Evolutionary conservation across 2,113 vertebrate genomes (phyloP), one percentile per base, ranked within the genome.

Genomic region (human): DNA sequence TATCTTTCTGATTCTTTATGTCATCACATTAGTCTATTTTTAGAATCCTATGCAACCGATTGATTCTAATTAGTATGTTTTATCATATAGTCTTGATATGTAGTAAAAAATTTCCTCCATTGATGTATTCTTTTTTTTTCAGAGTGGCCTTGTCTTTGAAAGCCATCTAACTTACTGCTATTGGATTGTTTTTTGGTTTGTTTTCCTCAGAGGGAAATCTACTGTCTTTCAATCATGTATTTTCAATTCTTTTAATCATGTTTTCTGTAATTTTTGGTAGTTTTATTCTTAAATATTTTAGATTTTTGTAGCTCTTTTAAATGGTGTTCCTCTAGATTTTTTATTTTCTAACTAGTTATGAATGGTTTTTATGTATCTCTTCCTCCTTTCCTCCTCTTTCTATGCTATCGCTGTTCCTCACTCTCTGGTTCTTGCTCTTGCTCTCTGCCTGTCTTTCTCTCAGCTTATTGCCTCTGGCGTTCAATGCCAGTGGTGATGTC

Each of bases 341-440:
- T 93, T 73, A 40, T 79, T 85, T 93, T 75, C 16, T 23, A 22
- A n/a, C 23, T 64, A 79, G 14, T 32, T n/a, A 45, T 35, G 55
- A 32, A 35, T 66, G 38, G 13, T 73, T 94, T 76, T 80, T n/a
- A 70, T 18, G 27, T 35, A 32, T 79, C n/a, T 50, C 64, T 23
- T 18, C 10, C 27, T 79, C 4, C 2, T 12, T 11, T 43, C 27
- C 13, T 79, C n/a, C 4, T 35, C 50, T 40, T 72, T 3, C 4
- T 25, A 32, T 5, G 5, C 12, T 5, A 18, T 16, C 1, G 4
- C 1, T 18, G 1, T 55, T 2, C 30, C 32, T 66, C 6, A 3
- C 10, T 43, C 40, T 12, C 4, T 76, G 30, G 6, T 32, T 30
- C 6, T 4, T 6, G 14, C 17, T 27, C 32, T 82, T 30, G 8